Evolutionary conservation across 1,140 invertebrate genomes (phyloP), one percentile per base, ranked within the genome.

Genomic region (Pollicipes pollicipes): DNA sequence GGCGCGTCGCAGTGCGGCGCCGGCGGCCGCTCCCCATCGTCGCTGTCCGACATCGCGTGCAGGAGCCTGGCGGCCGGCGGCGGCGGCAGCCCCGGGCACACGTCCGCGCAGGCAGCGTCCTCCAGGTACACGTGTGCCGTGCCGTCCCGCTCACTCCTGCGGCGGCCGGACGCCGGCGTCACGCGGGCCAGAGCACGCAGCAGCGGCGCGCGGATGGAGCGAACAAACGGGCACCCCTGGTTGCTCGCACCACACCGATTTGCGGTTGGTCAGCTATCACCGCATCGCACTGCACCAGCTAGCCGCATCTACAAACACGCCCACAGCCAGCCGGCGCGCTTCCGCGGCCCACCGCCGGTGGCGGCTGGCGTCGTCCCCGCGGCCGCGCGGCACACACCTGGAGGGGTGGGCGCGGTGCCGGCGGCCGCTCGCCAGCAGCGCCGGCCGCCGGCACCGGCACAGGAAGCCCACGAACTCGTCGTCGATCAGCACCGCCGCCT

Each of bases 331-430:
- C n/a, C n/a, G n/a, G n/a, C n/a, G n/a, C n/a, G n/a, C n/a, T n/a
- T n/a, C n/a, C n/a, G n/a, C n/a, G n/a, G n/a, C n/a, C n/a, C n/a
- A n/a, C n/a, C n/a, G n/a, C n/a, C n/a, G n/a, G n/a, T n/a, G n/a
- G n/a, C n/a, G n/a, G n/a, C n/a, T n/a, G n/a, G n/a, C n/a, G n/a
- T n/a, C n/a, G n/a, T n/a, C n/a, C n/a, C n/a, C n/a, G n/a, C n/a
- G n/a, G n/a, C n/a, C n/a, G n/a, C 45, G 2, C 45, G 13, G 24
- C 17, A 21, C 45, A 3, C 17, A 76, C 79, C 76, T 75, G 76
- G 77, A 67, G 81, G 76, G 76, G 81, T 80, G 75, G 73, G 79
- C 66, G 81, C 83, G 74, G 84, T 76, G 74, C 66, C 31, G 72
- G 73, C 72, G 70, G 1, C 73, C 75, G 37, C 74, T 76, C n/a